phyloP scores from a whole-genome alignment of 2,113 vertebrate genomes.

The Cettia cetti region DNA sequence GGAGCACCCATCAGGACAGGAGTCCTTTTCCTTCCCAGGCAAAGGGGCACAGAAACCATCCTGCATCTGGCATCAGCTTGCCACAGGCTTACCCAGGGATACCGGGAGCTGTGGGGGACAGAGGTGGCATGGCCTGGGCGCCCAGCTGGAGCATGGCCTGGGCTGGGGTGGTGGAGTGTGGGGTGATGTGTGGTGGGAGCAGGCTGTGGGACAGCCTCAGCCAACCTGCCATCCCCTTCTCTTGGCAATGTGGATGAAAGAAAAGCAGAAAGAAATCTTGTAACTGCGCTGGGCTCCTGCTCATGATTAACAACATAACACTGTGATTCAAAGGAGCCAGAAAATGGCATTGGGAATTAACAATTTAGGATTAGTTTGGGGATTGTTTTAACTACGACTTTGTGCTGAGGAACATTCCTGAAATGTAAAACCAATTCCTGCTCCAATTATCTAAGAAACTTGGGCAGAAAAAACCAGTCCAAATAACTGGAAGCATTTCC shows the following conservation, averaged over 20 bases:
- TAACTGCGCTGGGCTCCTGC: not conserved
- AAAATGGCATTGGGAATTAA: not conserved
- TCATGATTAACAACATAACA: not conserved
- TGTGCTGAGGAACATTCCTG: not conserved
- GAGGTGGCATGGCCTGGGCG: not conserved
- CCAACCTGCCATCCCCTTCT: not conserved
- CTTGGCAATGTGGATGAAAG: not conserved
- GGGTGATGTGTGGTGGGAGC: not conserved
- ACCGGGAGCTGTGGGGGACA: fast-evolving
- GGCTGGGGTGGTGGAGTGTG: too few species aligned
- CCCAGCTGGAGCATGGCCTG: not conserved
- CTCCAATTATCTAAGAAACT: not conserved
- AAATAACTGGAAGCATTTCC: not conserved
- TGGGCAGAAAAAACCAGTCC: not conserved
- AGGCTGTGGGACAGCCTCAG: not conserved
- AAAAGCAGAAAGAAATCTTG: not conserved
- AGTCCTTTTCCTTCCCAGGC: not conserved
- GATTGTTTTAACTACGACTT: not conserved
- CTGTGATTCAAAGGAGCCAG: not conserved
- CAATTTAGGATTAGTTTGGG: not conserved
- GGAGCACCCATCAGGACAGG: fast-evolving
- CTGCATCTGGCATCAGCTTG: not conserved
- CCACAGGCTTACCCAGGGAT: not conserved
- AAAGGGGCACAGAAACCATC: not conserved
- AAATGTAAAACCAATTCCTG: not conserved